Evolutionary conservation across 2,113 vertebrate species (phyloP), one percentile per base, ranked within the genome.

Genomic region (Leucosticte australis): DNA sequence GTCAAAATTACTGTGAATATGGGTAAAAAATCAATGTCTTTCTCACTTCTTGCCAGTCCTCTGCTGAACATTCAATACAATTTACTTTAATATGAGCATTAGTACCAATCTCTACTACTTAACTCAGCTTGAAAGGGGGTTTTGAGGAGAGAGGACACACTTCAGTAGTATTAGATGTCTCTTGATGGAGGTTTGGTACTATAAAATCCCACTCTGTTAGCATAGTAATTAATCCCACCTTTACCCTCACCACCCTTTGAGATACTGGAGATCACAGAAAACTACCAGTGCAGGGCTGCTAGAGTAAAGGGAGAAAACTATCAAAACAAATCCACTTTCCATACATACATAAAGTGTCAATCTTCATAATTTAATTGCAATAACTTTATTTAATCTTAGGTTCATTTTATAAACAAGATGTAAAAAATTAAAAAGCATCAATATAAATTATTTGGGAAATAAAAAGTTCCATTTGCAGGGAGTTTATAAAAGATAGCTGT

Each of bases 281-380:
- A 3, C 9, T 16, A 62, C 21, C 19, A 69, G 4, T 10, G 15
- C 28, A 56, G 33, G n/a, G 65, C n/a, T 39, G 15, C 16, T 35
- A 5, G 28, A 57, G 49, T 24, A 31, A 22, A 67, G n/a, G n/a
- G 14, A 63, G 11, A 42, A 83, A 63, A 23, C 6, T 59, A 55
- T 28, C 13, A 63, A 47, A 75, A 71, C 28, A 64, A 94, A 78
- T 52, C 5, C 4, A n/a, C 24, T 79, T 50, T 18, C 41, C 6
- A 1, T 24, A 30, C 3, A 18, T n/a, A 5, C 3, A 18, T 28
- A 2, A 7, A 71, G 11, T 19, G 5, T 21, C 5, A 41, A 31
- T 39, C 23, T 65, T 84, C 12, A 11, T 14, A 9, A 57, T 42
- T 73, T 69, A 35, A 75, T 39, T 56, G 33, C 28, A 87, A 27